Percentiles rank a stretch among this genome's conserved stretches.
Evolutionary conservation across 2,113 vertebrate species (phyloP).

Genomic region (Python bivittatus): DNA sequence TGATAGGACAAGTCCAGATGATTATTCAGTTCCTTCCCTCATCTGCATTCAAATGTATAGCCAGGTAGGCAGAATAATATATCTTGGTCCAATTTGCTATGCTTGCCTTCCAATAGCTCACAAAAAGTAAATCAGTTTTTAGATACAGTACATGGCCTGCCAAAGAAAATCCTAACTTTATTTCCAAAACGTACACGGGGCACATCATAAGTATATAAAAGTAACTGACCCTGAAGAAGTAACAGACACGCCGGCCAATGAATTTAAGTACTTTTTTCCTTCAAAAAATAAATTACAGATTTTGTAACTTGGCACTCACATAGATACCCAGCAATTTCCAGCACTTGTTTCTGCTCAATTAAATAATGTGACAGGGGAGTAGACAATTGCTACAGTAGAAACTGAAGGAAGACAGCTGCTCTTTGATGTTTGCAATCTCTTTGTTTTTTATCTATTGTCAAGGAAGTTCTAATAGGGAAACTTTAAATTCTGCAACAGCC

Average conservation of each 20-base stretch:
- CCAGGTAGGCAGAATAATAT: background rate
- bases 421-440: background rate
- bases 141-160: background rate
- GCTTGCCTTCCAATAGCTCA: background rate
- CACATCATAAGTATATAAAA: background rate
- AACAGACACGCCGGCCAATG: background rate
- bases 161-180: background rate
- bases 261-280: background rate
- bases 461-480: background rate
- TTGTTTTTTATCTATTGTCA: background rate
- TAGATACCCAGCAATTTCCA: constrained; percentile 23
- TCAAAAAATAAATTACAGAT: background rate
- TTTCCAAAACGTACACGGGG: background rate
- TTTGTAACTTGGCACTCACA: background rate
- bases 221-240: background rate
- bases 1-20: background rate
- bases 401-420: background rate
- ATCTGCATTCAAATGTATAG: background rate
- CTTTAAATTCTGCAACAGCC: background rate
- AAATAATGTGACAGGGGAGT: constrained; percentile 8
- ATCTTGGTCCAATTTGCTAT: background rate
- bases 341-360: constrained; percentile 25
- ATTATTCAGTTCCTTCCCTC: background rate
- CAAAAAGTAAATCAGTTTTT: background rate
- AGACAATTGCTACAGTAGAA: background rate